A percentile compares a stretch with the other conserved stretches of the same genome.
phyloP scores from a whole-genome alignment of 2,113 vertebrate species.

The Alligator sinensis region DNA sequence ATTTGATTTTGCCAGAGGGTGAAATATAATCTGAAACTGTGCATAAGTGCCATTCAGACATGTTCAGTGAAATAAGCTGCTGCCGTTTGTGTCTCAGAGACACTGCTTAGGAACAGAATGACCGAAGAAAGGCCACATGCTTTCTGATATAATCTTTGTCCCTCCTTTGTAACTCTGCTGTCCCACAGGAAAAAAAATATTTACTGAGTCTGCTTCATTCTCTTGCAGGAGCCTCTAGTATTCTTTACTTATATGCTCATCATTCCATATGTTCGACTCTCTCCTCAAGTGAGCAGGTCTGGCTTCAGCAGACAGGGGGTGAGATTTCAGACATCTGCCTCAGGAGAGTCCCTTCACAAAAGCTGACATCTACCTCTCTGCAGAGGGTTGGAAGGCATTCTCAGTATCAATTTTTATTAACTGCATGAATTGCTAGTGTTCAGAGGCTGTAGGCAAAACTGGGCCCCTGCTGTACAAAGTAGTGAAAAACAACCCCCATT shows the following conservation, averaged over 20 bases:
- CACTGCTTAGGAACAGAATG: too few relatives aligned
- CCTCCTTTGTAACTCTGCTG: background rate
- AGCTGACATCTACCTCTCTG: background rate
- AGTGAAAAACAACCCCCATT: conserved; percentile 12
- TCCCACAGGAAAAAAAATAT: background rate
- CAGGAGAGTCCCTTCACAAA: background rate
- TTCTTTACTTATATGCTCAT: background rate
- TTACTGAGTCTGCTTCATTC: background rate
- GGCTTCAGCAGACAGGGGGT: conserved; percentile 21
- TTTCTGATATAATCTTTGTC: too few relatives aligned
- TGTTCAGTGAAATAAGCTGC: too few relatives aligned
- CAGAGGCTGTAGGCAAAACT: background rate
- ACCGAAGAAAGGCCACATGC: too few relatives aligned
- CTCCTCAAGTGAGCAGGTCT: background rate
- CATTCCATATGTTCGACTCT: background rate
- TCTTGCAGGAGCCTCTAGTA: background rate
- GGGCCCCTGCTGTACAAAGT: background rate
- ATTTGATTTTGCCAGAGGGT: too few relatives aligned
- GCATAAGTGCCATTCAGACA: too few relatives aligned
- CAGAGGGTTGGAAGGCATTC: background rate
- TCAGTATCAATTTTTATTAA: background rate
- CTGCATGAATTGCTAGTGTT: background rate
- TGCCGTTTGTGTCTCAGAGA: too few relatives aligned
- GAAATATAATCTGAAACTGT: too few relatives aligned
- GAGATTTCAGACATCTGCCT: background rate